Conservation (phyloP, 2,888 invertebrate species). For the Hecatera dysodea region DNA sequence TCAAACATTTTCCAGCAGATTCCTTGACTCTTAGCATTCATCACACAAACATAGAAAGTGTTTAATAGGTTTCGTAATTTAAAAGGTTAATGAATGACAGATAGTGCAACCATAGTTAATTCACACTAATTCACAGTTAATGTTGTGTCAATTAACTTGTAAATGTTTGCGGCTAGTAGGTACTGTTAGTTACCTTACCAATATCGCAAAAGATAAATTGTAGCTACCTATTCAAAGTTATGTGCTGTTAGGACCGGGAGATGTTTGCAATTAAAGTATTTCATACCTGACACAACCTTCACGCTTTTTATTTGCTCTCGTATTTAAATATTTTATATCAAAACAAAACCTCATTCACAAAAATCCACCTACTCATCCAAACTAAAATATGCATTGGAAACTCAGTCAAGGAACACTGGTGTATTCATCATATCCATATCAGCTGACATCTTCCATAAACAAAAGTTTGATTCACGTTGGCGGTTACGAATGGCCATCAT, state of each 20-base stretch:
- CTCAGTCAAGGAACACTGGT: conserved; percentile 64
- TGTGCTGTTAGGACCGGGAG: background rate
- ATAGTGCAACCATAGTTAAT: conserved; percentile 18
- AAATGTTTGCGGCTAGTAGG: conserved; percentile 1
- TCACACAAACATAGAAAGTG: conserved; percentile 41
- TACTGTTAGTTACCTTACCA: conserved; percentile 13
- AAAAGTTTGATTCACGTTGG: conserved; percentile 63
- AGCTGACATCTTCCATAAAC: conserved; percentile 60
- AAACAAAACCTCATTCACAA: background rate
- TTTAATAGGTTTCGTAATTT: conserved; percentile 43
- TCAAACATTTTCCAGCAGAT: too few relatives aligned
- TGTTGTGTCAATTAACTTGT: conserved; percentile 6
- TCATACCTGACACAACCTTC: too few relatives aligned
- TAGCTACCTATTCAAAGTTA: too few relatives aligned
- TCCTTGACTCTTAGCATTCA: conserved; percentile 19
- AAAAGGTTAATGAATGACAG: conserved; percentile 21
- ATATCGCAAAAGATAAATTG: background rate
- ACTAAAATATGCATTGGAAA: conserved; percentile 39
- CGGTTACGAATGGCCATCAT: conserved; percentile 65
- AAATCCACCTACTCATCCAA: conserved; percentile 29
- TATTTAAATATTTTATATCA: background rate
- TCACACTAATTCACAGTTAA: conserved; percentile 21
- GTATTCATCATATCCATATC: conserved; percentile 57
- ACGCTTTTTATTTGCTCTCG: too few relatives aligned
- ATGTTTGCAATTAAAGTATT: background rate